These are phyloP conservation scores for Sialia sialis DNA, from an alignment of 2,113 vertebrate species.

Conservation along the genomic window DNA sequence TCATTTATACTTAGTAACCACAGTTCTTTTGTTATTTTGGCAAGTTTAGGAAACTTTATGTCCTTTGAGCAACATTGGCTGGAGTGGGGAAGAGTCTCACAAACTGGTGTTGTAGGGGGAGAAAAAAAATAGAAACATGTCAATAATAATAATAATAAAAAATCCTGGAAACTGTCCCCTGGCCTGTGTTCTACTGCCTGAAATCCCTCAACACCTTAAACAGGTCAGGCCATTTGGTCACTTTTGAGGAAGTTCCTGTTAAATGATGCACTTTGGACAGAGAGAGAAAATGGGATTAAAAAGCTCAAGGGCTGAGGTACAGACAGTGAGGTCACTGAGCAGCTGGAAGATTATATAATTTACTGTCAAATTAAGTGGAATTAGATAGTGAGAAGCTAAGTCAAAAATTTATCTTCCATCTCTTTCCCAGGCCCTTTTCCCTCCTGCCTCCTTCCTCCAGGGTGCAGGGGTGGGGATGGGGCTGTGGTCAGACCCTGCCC, in stretches of 20 bases:
- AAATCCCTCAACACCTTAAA: background rate
- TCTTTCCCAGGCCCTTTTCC: background rate
- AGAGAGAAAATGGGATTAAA: background rate
- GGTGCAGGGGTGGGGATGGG: background rate
- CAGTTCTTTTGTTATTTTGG: background rate
- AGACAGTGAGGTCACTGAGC: fast-evolving
- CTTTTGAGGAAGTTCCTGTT: background rate
- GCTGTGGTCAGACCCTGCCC: background rate
- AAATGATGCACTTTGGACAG: background rate
- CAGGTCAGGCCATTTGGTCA: no score
- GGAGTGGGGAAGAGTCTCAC: background rate
- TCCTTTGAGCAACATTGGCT: background rate
- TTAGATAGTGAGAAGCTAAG: background rate
- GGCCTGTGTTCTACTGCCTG: background rate
- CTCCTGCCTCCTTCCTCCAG: background rate
- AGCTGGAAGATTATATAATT: background rate
- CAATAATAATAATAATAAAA: background rate
- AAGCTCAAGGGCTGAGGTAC: background rate
- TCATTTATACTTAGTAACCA: background rate
- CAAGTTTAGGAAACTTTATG: background rate
- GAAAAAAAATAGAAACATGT: fast-evolving
- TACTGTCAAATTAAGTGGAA: background rate
- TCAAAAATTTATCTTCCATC: no score
- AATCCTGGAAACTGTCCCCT: background rate
- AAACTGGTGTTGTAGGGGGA: fast-evolving